Base-by-base conservation (phyloP, 2,797 vertebrate genomes). In the Sebastes vulpes region DNA sequence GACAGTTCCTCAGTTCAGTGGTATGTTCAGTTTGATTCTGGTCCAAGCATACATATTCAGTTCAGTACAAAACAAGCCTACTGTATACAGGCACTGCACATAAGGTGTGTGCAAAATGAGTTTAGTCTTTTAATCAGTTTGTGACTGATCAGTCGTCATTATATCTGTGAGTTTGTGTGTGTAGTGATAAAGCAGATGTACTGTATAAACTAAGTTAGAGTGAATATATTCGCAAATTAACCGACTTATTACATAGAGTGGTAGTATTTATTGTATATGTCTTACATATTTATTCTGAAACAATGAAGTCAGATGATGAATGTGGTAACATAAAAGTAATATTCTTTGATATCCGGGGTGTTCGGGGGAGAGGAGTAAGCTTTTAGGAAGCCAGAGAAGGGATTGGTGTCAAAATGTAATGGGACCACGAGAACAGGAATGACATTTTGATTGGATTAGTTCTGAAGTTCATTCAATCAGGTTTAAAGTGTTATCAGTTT, bases 371-470 rank as follows among this genome's bases (percentile, higher is more conserved):
- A 29, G n/a, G 11, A 12, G 4, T 25, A 23, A 57, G 32, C 28
- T 70, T 38, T 54, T 28, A 7, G 23, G 3, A 69, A 38, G n/a
- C 46, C 12, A 52, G 25, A 72, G 20, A 63, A 52, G 56, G 38
- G 75, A 79, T 79, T 75, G 20, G 12, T 32, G 46, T 76, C 25
- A 63, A 11, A 32, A 59, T 66, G 9, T 48, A 70, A 58, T 23
- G 11, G 6, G 23, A 69, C 53, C 7, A 28, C 16, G 59, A 63
- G 20, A 20, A 58, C 11, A 31, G 9, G 31, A 70, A 73, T 66
- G 38, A 77, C 35, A 84, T 60, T 77, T 85, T 73, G 79, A 88
- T 68, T 80, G 76, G 76, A 82, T 84, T 82, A 79, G 23, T 52
- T 6, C 52, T 64, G 32, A 70, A 67, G 58, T 65, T 71, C 8